These are phyloP conservation scores for Geotrypetes seraphini DNA, from an alignment of 2,797 vertebrate genomes.

Conservation along the genomic window DNA sequence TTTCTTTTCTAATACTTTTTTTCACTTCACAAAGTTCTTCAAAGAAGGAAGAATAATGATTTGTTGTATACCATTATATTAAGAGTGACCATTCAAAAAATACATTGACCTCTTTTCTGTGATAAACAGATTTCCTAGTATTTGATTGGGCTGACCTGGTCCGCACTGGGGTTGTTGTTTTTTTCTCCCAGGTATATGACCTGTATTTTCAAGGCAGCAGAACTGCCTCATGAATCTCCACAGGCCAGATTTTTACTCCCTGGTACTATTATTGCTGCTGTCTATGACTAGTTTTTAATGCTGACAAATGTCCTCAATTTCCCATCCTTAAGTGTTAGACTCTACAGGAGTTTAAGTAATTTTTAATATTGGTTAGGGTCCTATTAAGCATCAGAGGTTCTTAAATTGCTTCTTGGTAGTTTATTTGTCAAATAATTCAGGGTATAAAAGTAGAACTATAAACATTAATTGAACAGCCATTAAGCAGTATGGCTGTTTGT, in stretches of 20 bases:
- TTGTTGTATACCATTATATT: constrained; percentile 1
- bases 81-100: constrained; percentile 2
- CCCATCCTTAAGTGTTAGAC: not conserved
- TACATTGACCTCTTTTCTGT: not conserved
- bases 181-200: constrained; percentile 6
- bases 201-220: not conserved
- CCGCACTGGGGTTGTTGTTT: constrained; percentile 11
- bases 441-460: constrained; percentile 36
- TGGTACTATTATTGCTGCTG: not conserved
- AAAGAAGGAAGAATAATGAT: constrained; percentile 9
- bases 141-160: not conserved
- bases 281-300: not conserved
- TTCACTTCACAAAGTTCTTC: constrained; percentile 22
- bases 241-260: too few relatives aligned
- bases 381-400: constrained; percentile 25
- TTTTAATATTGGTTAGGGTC: constrained; percentile 13
- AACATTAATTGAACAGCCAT: constrained; percentile 45
- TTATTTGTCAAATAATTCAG: constrained; percentile 32
- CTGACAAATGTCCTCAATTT: constrained; percentile 1
- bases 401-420: constrained; percentile 26
- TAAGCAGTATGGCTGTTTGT: constrained; percentile 35
- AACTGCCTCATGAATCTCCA: not conserved
- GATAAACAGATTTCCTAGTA: constrained; percentile 8
- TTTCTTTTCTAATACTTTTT: constrained; percentile 19
- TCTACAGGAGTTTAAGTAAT: not conserved